Base-by-base conservation (phyloP, 2,113 vertebrate species). In the Parus major region DNA sequence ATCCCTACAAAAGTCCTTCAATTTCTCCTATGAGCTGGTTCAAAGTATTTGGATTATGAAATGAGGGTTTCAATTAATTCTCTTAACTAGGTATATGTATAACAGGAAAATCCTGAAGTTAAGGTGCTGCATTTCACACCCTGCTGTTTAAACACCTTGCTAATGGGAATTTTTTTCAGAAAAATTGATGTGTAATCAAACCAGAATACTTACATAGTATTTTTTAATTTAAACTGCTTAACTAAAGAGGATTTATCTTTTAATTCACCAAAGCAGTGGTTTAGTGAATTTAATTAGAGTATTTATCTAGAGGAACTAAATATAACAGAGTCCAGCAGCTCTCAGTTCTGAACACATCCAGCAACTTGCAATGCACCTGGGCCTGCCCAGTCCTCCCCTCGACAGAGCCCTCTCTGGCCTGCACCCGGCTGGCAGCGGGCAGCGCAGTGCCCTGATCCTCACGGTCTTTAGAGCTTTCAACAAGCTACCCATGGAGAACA, bases 391-490 rank as follows among this genome's bases (percentile, higher is more conserved):
- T 49, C 9, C 57, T 50, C 12, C 5, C 11, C 19, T 14, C 2
- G 3, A 21, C 2, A n/a, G 53, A 82, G 8, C 6, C 3, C 4
- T 66, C 23, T 31, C 5, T 18, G 27, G 22, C 36, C 59, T 19
- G 17, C 15, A 39, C 16, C 14, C 15, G 41, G n/a, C 42, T 36
- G 47, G 39, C 28, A 36, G 79, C 0, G 0, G 35, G 24, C 55
- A 71, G 46, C 42, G 47, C 72, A 28, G 42, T 23, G 39, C 6
- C 29, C 39, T 5, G 1, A 18, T 35, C 31, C 22, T 52, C 24
- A 19, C 31, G 27, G 15, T 10, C 57, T 20, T 9, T 12, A 12
- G 49, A 65, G n/a, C n/a, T 88, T 56, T 85, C 70, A 41, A 5
- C 10, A 49, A 64, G 36, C 65, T 91, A 3, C 13, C 28, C 46